phyloP scores from a whole-genome alignment of 2,888 invertebrate genomes.

The Pristionchus japonicus region DNA sequence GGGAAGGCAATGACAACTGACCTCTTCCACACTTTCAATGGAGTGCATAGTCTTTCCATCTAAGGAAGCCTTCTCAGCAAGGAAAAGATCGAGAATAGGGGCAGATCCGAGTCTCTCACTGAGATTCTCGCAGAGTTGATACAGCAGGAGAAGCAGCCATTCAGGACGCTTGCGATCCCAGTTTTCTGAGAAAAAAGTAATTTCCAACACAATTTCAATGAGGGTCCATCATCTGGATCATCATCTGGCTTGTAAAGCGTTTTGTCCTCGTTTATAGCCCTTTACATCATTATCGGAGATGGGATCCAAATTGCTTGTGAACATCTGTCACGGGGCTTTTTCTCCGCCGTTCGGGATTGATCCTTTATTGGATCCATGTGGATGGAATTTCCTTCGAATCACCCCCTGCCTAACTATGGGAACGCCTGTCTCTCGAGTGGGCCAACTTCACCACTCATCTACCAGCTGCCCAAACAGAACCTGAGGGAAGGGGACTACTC shows the following conservation, averaged over 20 bases:
- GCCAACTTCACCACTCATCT: neutral
- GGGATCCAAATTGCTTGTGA: neutral
- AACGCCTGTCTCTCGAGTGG: slow-evolving; percentile 14
- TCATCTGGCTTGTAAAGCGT: neutral
- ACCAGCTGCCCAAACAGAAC: slow-evolving; percentile 25
- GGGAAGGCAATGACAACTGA: neutral
- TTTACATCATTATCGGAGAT: neutral
- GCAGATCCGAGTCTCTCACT: slow-evolving; percentile 76
- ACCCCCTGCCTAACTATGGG: neutral
- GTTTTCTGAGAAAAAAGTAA: slow-evolving; percentile 75
- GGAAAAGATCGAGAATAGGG: slow-evolving; percentile 79
- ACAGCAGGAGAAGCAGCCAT: slow-evolving; percentile 80
- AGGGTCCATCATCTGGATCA: neutral
- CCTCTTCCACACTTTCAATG: slow-evolving; percentile 78
- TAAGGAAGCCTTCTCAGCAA: slow-evolving; percentile 78
- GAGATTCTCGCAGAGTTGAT: slow-evolving; percentile 77
- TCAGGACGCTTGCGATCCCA: slow-evolving; percentile 80
- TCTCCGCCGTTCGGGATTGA: neutral
- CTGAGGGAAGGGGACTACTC: neutral
- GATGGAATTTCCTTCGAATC: neutral
- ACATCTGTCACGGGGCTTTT: neutral
- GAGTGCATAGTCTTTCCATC: slow-evolving; percentile 78
- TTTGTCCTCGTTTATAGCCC: neutral
- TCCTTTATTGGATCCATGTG: no score
- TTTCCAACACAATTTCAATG: neutral